Evolutionary conservation across 2,888 invertebrate genomes (phyloP).

Genomic region (Orthosia incerta): DNA sequence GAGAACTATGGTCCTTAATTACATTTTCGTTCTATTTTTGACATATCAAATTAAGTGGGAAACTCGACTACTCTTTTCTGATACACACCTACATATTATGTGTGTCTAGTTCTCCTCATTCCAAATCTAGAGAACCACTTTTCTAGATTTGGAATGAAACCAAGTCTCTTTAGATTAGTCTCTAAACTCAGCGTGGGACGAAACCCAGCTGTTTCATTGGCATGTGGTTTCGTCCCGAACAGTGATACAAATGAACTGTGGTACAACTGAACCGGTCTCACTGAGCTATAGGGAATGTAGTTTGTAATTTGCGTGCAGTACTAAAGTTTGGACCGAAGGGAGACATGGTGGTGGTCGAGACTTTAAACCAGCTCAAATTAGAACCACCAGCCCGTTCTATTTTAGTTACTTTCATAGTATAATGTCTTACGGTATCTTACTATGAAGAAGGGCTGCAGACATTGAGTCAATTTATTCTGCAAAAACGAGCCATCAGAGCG

Average conservation of each 20-base stretch:
- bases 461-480: no score
- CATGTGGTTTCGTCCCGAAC: constrained; percentile 47
- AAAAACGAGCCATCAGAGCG: no score
- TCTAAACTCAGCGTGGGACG: constrained; percentile 27
- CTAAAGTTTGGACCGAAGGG: constrained; percentile 33
- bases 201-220: constrained; percentile 41
- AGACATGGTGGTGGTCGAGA: constrained; percentile 2
- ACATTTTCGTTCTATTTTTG: not conserved
- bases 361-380: not conserved
- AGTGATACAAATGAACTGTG: constrained; percentile 17
- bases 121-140: not conserved
- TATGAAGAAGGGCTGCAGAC: no score
- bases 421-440: no score
- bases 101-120: not conserved
- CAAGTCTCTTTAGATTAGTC: constrained; percentile 11
- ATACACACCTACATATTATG: not conserved
- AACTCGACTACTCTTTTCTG: not conserved
- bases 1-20: not conserved
- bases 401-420: no score
- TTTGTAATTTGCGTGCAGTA: constrained; percentile 48
- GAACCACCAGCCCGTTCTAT: no score
- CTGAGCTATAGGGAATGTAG: constrained; percentile 8
- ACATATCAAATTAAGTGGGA: no score
- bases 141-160: no score
- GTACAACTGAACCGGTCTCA: not conserved